Evolutionary conservation across 2,797 vertebrate genomes (phyloP), one percentile per base, ranked within the genome.

Genomic region (Liasis olivaceus): DNA sequence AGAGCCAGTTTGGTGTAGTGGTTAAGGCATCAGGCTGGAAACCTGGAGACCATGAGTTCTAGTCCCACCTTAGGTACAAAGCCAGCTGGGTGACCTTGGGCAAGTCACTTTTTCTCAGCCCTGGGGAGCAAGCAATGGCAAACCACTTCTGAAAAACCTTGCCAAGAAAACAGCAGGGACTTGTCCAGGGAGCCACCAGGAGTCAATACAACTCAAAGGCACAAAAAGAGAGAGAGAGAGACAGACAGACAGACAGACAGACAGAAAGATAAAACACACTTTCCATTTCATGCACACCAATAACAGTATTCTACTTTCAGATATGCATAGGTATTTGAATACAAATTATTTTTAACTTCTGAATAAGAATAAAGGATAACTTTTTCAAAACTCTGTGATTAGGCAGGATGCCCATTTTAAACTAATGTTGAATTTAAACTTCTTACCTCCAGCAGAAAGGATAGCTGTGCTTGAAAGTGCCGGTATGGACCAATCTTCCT

Each of bases 401-500:
- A 87, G 24, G 17, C 62, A 66, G 60, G 72, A 36, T 13, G 1
- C n/a, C 59, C 17, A 66, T 51, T 90, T 84, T 36, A 87, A 88
- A 88, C 56, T 56, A 47, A 6, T 31, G 64, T 24, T 51, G 14
- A 26, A 42, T 62, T 91, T 69, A 54, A 58, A 90, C 66, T 3
- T 64, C 86, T 54, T 96, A 99, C 99, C 99, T 99, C 99, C 99
- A 99, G 97, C 99, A 99, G 98, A 99, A 99, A 22, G 99, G 99
- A 95, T 99, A 99, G 97, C 91, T 99, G 96, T 99, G 99, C 94
- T 98, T 99, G 95, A 98, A 98, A 7, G 94, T 97, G 94, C 98
- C 97, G 87, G 96, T 96, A 91, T 98, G 98, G 93, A 99, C 97
- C 84, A 99, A 98, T 28, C 99, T 98, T 24, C 98, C 98, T 0